Evolutionary conservation across 2,113 vertebrate genomes (phyloP).

Genomic region (Monarcha castaneiventris): DNA sequence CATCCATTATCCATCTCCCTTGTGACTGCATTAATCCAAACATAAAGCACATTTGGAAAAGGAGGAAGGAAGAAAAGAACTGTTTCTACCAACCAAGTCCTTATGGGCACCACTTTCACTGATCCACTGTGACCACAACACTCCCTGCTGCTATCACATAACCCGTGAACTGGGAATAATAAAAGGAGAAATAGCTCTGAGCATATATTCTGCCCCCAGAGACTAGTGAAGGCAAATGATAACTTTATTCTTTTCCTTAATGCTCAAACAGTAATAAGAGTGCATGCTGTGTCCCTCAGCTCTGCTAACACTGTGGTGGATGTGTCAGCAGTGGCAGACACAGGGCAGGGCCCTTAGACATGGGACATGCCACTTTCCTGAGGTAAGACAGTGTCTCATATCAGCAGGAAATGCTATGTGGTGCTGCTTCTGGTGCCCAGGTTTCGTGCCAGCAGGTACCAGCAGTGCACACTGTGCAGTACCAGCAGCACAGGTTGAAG

Average conservation of each 20-base stretch:
- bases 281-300: too few species aligned
- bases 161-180: neutral
- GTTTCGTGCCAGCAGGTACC: neutral
- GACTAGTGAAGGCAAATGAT: neutral
- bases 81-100: neutral
- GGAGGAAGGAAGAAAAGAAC: neutral
- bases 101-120: neutral
- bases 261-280: neutral
- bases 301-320: too few species aligned
- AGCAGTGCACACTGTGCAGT: too few species aligned
- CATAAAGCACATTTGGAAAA: neutral
- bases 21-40: neutral
- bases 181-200: neutral
- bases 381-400: accelerated
- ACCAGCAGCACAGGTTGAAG: accelerated
- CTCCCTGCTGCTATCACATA: neutral
- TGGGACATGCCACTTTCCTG: accelerated
- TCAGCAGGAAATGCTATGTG: neutral
- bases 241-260: neutral
- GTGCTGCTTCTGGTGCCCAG: neutral
- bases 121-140: too few species aligned
- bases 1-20: neutral
- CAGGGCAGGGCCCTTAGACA: neutral
- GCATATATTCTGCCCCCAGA: neutral
- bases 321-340: neutral